Percentiles rank a stretch among this genome's conserved stretches.
Conservation (phyloP, 1,140 invertebrate species). For the Lamellibrachia luymesi region DNA sequence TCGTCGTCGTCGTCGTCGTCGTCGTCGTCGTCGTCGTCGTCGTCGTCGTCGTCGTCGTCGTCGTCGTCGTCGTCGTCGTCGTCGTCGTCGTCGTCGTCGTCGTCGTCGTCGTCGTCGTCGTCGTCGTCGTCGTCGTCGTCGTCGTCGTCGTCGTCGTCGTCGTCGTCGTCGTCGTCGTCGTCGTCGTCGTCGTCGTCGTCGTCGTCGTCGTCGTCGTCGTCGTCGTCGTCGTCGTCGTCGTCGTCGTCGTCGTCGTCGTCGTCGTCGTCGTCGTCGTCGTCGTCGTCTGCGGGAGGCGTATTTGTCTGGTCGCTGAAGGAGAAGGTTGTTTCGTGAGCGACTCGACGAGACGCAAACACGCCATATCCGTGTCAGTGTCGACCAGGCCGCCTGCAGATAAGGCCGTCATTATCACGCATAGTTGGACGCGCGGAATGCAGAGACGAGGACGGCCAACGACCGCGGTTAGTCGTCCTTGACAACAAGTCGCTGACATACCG, state of each 20-base stretch:
- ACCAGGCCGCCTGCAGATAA: neutral
- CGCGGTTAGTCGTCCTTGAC: neutral
- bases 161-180: neutral
- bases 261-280: neutral
- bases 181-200: neutral
- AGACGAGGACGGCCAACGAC: neutral
- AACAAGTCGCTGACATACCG: neutral
- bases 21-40: neutral
- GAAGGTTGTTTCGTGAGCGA: neutral
- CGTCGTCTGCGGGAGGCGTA: neutral
- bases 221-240: neutral
- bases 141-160: constrained; percentile 3
- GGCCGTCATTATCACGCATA: neutral
- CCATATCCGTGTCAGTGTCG: neutral
- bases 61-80: neutral
- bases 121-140: neutral
- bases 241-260: neutral
- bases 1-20: neutral
- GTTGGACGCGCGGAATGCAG: neutral
- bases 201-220: neutral
- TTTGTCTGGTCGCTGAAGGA: neutral
- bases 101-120: neutral
- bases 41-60: neutral
- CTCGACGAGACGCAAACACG: neutral
- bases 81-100: neutral